Percentiles rank a stretch among this genome's conserved stretches.
phyloP scores from a whole-genome alignment of 1,140 invertebrate species.

The Muscidifurax raptorellus region DNA sequence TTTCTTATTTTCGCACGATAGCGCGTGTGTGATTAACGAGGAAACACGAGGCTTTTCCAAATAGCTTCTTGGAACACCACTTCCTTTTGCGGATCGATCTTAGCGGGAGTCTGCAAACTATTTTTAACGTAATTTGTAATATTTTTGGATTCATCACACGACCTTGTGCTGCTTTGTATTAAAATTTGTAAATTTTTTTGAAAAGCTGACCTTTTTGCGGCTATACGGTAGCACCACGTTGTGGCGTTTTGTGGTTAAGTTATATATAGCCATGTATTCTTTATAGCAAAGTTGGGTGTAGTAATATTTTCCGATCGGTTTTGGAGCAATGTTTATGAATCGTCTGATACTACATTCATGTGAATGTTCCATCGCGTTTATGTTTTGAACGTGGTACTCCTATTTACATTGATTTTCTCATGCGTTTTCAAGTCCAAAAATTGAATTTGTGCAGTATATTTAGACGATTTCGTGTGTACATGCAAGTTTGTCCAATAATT shows the following conservation, averaged over 20 bases:
- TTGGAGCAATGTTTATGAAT: too few relatives aligned
- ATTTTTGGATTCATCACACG: not conserved
- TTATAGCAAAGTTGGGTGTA: too few relatives aligned
- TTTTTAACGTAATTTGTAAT: not conserved
- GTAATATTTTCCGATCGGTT: too few relatives aligned
- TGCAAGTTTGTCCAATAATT: too few relatives aligned
- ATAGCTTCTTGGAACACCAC: not conserved
- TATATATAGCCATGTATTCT: too few relatives aligned
- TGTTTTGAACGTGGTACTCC: too few relatives aligned
- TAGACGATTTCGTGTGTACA: too few relatives aligned
- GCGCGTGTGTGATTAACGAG: not conserved
- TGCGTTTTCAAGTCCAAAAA: too few relatives aligned
- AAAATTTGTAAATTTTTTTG: not conserved
- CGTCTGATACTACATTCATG: too few relatives aligned
- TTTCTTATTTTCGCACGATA: not conserved
- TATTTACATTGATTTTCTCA: too few relatives aligned
- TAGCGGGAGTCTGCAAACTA: not conserved
- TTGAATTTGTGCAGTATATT: too few relatives aligned
- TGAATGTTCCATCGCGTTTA: too few relatives aligned
- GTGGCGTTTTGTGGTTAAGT: not conserved
- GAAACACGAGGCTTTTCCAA: not conserved
- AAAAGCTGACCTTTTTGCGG: not conserved
- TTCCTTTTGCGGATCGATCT: not conserved
- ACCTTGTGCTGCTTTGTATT: not conserved
- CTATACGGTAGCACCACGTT: not conserved